phyloP scores from a whole-genome alignment of 2,797 vertebrate species.

The Malacoctenus gilli region DNA sequence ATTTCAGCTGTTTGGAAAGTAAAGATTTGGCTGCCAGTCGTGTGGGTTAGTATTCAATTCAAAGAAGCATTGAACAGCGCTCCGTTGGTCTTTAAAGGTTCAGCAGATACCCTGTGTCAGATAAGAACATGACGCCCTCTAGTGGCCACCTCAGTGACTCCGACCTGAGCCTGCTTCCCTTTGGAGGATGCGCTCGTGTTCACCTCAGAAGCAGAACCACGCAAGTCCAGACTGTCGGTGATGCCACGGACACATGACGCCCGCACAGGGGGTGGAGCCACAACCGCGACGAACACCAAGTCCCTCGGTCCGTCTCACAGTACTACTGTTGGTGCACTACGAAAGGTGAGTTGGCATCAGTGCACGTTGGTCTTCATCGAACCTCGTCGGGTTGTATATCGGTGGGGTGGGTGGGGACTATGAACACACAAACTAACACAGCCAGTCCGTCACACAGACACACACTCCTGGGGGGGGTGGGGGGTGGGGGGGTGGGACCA shows the following conservation, averaged over 20 bases:
- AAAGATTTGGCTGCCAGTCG: too few relatives aligned
- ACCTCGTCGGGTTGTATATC: slow-evolving; percentile 25
- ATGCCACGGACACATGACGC: background rate
- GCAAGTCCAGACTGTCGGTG: too few relatives aligned
- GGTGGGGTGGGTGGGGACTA: slow-evolving; percentile 33
- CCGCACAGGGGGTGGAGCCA: slow-evolving; percentile 2
- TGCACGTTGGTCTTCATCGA: slow-evolving; percentile 44
- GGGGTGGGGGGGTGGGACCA: too few relatives aligned
- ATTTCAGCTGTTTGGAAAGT: background rate
- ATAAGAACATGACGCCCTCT: slow-evolving; percentile 51
- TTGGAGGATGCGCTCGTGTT: too few relatives aligned
- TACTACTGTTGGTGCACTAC: slow-evolving; percentile 47
- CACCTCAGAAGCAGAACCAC: too few relatives aligned
- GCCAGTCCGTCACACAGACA: slow-evolving; percentile 53
- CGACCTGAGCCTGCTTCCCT: slow-evolving; percentile 1
- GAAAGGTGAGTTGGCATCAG: slow-evolving; percentile 48
- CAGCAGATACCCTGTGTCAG: slow-evolving; percentile 46
- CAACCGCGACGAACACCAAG: slow-evolving; percentile 3
- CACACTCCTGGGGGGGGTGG: slow-evolving; percentile 63
- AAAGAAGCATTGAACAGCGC: background rate
- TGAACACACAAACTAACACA: slow-evolving; percentile 49
- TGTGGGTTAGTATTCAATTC: background rate
- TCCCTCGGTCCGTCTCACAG: slow-evolving; percentile 7
- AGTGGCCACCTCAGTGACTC: slow-evolving; percentile 30
- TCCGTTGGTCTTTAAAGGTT: slow-evolving; percentile 1